phyloP scores from a whole-genome alignment of 2,113 vertebrate genomes.

The Gymnocephalus cernua region DNA sequence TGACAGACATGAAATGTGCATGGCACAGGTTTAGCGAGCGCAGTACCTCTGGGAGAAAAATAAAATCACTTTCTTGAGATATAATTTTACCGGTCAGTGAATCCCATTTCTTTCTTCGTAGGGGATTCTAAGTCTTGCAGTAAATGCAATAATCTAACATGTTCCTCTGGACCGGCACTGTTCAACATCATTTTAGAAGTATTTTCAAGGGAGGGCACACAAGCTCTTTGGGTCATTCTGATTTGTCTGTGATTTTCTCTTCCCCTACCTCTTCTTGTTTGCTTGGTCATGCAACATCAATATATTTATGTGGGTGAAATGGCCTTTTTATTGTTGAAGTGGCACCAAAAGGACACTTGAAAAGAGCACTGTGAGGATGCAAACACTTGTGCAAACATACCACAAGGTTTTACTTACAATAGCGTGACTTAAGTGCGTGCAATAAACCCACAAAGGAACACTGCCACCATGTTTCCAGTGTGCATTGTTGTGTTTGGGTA shows the following conservation, averaged over 20 bases:
- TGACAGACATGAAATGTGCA: constrained; percentile 61
- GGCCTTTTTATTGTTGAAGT: constrained; percentile 35
- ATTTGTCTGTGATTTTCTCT: constrained; percentile 32
- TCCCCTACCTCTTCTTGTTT: constrained; percentile 6
- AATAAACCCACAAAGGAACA: constrained; percentile 27
- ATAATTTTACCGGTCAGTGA: constrained; percentile 70
- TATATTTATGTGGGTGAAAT: constrained; percentile 25
- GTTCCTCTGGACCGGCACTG: constrained; percentile 48
- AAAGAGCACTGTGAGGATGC: constrained; percentile 15
- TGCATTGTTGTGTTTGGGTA: constrained; percentile 26
- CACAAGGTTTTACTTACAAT: background rate
- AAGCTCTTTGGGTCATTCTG: constrained; percentile 23
- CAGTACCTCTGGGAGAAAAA: constrained; percentile 15
- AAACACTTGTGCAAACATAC: constrained; percentile 13
- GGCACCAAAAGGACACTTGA: background rate
- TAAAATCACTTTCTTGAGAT: constrained; percentile 60
- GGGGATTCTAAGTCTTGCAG: constrained; percentile 48
- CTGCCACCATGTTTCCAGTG: constrained; percentile 11
- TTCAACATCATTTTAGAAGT: constrained; percentile 51
- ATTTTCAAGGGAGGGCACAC: constrained; percentile 53
- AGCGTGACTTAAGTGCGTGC: background rate
- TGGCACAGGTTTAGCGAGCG: constrained; percentile 39
- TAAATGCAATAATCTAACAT: constrained; percentile 63
- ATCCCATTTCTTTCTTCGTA: constrained; percentile 51
- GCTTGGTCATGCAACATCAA: constrained; percentile 42